phyloP scores from a whole-genome alignment of 2,113 vertebrate genomes.

The Pipra filicauda region DNA sequence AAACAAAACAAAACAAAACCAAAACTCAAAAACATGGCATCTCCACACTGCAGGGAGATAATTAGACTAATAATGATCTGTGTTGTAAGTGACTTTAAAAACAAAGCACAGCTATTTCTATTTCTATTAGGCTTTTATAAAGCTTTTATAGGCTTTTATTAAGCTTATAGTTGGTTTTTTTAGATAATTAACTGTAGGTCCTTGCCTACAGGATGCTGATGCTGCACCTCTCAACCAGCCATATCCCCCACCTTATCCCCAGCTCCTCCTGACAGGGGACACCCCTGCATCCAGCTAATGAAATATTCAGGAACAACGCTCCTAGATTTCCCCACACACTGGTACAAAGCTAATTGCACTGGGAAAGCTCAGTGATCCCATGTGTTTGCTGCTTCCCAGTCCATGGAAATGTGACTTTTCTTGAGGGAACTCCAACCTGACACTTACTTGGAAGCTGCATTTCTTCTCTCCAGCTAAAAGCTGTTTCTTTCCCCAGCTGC shows the following conservation, averaged over 20 bases:
- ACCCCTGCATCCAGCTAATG: background rate
- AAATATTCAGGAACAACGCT: background rate
- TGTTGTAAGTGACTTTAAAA: constrained; percentile 46
- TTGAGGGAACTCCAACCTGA: background rate
- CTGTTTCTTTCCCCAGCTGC: background rate
- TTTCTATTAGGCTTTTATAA: constrained; percentile 41
- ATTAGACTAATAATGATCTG: constrained; percentile 30
- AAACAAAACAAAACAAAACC: background rate
- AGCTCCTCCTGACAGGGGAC: background rate
- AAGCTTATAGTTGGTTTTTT: constrained; percentile 1
- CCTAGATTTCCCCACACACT: background rate
- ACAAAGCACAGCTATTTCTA: constrained; percentile 24
- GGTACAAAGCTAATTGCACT: background rate
- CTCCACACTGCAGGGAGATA: background rate
- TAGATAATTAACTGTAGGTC: background rate
- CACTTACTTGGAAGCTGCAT: background rate
- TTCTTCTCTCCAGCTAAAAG: background rate
- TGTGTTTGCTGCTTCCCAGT: background rate
- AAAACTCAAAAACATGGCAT: background rate
- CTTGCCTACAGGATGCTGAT: background rate
- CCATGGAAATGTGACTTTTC: background rate
- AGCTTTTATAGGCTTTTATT: constrained; percentile 34
- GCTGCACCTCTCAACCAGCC: background rate
- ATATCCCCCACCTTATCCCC: background rate
- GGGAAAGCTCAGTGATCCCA: background rate